These are phyloP conservation scores for Upupa epops DNA, from an alignment of 2,113 vertebrate species.

Conservation along the genomic window DNA sequence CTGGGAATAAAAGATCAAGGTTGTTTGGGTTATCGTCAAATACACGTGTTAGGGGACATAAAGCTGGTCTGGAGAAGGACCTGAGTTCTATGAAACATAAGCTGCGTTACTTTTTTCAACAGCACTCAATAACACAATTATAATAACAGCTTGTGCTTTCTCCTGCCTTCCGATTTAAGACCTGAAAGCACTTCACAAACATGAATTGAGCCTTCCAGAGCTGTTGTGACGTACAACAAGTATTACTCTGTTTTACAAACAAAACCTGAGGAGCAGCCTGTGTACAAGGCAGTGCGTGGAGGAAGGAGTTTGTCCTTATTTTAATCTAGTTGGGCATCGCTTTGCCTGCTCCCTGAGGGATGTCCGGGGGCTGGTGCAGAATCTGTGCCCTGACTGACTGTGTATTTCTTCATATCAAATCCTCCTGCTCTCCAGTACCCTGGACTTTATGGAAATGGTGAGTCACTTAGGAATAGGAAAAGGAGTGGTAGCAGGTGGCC, in stretches of 20 bases:
- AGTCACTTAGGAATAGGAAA: background rate
- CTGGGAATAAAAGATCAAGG: conserved; percentile 55
- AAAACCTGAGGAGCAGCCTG: background rate
- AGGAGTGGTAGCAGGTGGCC: background rate
- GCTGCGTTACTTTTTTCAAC: background rate
- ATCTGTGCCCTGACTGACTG: background rate
- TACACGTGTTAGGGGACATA: conserved; percentile 14
- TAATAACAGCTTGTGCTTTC: conserved; percentile 43
- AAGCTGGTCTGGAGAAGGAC: conserved; percentile 42
- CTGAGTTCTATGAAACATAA: background rate
- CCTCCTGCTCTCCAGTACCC: background rate
- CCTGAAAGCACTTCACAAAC: conserved; percentile 45
- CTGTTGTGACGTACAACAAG: background rate
- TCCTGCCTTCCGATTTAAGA: conserved; percentile 44
- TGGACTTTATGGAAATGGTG: background rate
- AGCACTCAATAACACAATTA: conserved; percentile 49
- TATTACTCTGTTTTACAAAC: conserved; percentile 4
- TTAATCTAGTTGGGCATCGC: background rate
- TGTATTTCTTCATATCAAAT: background rate
- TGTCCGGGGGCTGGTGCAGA: background rate
- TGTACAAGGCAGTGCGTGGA: background rate
- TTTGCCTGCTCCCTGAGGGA: background rate
- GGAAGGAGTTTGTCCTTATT: background rate
- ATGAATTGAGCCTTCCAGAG: conserved; percentile 44
- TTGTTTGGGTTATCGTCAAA: conserved; percentile 53